Percentiles rank a stretch among this genome's conserved stretches.
phyloP scores from a whole-genome alignment of 2,797 vertebrate species.

The Pogoniulus pusillus region DNA sequence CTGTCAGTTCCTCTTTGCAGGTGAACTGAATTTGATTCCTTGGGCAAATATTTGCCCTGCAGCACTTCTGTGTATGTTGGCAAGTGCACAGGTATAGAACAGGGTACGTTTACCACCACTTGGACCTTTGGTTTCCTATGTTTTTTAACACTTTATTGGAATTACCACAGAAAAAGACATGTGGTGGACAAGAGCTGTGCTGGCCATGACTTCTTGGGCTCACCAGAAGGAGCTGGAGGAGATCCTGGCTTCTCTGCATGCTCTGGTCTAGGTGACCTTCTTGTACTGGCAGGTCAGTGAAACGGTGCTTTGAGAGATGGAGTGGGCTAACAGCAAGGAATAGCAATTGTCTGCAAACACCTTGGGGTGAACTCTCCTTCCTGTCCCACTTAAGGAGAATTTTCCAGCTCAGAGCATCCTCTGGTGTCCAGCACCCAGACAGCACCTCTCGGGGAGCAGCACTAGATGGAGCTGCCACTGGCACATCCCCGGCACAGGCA shows the following conservation, averaged over 20 bases:
- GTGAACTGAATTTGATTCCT: neutral
- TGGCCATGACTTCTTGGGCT: rapidly evolving
- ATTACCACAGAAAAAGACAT: rapidly evolving
- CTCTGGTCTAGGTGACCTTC: rapidly evolving
- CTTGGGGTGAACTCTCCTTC: rapidly evolving
- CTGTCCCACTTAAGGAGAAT: rapidly evolving
- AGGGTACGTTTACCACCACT: neutral
- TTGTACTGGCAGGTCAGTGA: rapidly evolving
- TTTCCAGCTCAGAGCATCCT: neutral
- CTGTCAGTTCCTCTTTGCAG: neutral
- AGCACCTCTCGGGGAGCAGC: neutral
- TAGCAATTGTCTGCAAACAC: rapidly evolving
- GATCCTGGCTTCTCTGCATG: too few relatives aligned
- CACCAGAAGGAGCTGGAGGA: neutral
- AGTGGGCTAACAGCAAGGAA: neutral
- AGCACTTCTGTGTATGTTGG: neutral
- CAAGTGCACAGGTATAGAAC: neutral
- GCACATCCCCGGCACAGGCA: neutral
- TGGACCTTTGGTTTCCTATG: neutral
- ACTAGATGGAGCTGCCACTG: neutral
- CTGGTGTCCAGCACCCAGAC: rapidly evolving
- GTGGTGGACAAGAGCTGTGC: rapidly evolving
- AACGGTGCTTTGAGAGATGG: neutral
- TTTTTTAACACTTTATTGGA: neutral
- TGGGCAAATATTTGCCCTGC: neutral